Evolutionary conservation across 2,797 vertebrate genomes (phyloP).

Genomic region (Chrosomus eos): DNA sequence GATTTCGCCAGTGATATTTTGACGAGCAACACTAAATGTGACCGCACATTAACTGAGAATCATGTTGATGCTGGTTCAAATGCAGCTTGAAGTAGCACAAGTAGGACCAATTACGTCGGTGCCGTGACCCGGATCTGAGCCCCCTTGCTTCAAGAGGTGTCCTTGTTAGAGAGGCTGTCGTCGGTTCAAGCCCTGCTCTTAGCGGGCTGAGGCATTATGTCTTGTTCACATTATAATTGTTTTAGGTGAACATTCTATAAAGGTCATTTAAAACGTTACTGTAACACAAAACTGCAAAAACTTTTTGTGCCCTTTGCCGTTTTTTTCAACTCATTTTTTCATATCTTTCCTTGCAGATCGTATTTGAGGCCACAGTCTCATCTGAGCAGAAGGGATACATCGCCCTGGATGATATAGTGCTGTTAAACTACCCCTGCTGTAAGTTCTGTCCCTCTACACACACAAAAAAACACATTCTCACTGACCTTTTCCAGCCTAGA

Average conservation of each 20-base stretch:
- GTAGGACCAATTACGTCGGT: background rate
- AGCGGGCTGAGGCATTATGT: background rate
- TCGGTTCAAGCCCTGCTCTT: background rate
- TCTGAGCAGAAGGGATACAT: conserved; percentile 88
- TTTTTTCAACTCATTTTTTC: conserved; percentile 15
- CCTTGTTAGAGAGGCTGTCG: background rate
- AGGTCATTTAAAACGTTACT: no score
- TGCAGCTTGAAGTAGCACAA: background rate
- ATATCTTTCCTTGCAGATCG: conserved; percentile 77
- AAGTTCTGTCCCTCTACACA: conserved; percentile 67
- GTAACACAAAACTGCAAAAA: background rate
- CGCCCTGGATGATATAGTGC: conserved; percentile 91
- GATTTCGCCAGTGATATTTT: background rate
- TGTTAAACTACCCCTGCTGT: conserved; percentile 90
- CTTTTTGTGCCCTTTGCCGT: background rate
- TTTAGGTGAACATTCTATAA: background rate
- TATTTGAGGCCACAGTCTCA: conserved; percentile 90
- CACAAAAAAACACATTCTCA: background rate
- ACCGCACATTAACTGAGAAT: background rate
- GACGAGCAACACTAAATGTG: background rate
- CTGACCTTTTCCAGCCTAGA: conserved; percentile 61
- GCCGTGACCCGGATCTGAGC: background rate
- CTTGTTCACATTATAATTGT: background rate
- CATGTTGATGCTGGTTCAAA: background rate
- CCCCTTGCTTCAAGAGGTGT: background rate